Base-by-base conservation (phyloP, 1,140 invertebrate genomes). In the Habropoda laboriosa region DNA sequence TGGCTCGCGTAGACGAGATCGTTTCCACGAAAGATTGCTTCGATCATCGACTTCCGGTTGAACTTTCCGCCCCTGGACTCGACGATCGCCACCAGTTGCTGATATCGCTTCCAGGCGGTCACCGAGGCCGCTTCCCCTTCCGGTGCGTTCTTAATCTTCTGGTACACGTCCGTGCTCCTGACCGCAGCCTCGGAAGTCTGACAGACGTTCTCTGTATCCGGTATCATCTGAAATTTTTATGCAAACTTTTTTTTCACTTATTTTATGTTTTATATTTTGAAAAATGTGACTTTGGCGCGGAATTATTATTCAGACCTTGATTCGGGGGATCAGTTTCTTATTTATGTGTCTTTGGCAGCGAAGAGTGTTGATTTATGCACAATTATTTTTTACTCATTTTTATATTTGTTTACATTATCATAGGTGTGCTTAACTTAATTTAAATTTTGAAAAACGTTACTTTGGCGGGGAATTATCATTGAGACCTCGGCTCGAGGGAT, bases 61-160 rank as follows among this genome's bases (percentile, higher is more conserved):
- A 88, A 89, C 40, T 88, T 81, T 42, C 83, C 80, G 12, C 89
- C 91, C 18, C 77, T 82, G 30, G 87, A 86, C 49, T 90, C 84
- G 70, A 92, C 86, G 64, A 86, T 61, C 35, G 85, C 81, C 30
- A 91, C 80, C 32, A 90, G 87, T 51, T 87, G 86, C 67, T 87
- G 86, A 68, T 91, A 92, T 82, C 89, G 87, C 24, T 84, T 87
- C 90, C 90, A 92, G 0, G 91, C 91, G 13, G 89, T 92, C 38
- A 86, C 78, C 76, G 86, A 77, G 38, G 89, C 86, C 81, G 77
- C 84, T 81, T 90, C 89, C 83, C 83, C 74, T 88, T 90, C 83
- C 84, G 82, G 68, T 42, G 30, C 67, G 58, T 63, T 81, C 82
- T 84, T 87, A 71, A 83, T 86, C 74, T 87, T 88, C 61, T 81